Conservation (phyloP, 2,888 invertebrate species). For the Tridacna crocea region DNA sequence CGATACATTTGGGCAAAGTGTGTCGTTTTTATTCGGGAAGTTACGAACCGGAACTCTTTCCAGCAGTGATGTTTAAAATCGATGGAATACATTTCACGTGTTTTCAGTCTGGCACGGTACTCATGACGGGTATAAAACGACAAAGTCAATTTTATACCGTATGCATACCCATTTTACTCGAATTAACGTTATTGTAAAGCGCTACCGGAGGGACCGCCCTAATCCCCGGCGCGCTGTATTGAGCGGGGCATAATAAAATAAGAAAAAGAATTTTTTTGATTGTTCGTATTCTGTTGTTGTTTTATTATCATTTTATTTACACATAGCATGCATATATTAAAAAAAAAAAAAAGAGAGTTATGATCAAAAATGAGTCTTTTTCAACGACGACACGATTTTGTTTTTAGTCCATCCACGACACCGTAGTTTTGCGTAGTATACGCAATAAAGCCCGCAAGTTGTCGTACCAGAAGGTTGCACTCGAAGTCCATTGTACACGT, state of each 20-base stretch:
- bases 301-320: neutral
- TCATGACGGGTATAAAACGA: neutral
- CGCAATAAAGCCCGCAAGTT: slow-evolving; percentile 19
- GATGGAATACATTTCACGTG: neutral
- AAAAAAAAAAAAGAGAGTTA: too few relatives aligned
- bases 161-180: neutral
- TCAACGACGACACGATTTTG: neutral
- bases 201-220: neutral
- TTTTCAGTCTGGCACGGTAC: neutral
- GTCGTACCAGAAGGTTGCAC: neutral
- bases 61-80: neutral
- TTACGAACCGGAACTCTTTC: neutral
- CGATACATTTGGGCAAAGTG: neutral
- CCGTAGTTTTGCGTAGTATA: neutral
- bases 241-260: neutral
- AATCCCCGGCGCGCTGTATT: neutral
- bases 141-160: neutral
- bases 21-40: neutral
- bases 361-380: neutral
- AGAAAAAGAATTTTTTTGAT: neutral
- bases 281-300: neutral
- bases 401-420: neutral
- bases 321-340: neutral
- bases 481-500: slow-evolving; percentile 1
- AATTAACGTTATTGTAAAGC: neutral